Conservation (phyloP, 37 sponge, comb jelly and placozoan genomes). For the Amphimedon queenslandica region DNA sequence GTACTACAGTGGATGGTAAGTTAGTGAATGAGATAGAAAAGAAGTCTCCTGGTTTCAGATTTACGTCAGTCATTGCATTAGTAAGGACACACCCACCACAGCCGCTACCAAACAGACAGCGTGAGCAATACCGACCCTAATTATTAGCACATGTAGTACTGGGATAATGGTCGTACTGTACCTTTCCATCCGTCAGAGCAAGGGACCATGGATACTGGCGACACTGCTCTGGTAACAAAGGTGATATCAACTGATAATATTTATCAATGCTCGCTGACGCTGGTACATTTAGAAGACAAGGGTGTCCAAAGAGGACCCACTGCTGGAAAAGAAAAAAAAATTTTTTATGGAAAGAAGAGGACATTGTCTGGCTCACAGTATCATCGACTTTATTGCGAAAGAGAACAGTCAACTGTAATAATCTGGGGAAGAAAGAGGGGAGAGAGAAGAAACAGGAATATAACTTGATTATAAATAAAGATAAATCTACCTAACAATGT, state of each 20-base stretch:
- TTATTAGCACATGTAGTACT: too few species aligned
- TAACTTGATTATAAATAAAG: not conserved
- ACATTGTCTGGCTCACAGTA: not conserved
- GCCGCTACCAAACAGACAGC: constrained; percentile 35
- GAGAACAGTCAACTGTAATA: constrained; percentile 44
- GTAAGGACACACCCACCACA: constrained; percentile 53
- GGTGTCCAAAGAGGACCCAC: constrained; percentile 25
- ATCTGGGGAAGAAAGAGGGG: constrained; percentile 11
- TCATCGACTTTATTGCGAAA: constrained; percentile 13
- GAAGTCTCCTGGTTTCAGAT: constrained; percentile 62
- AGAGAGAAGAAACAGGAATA: not conserved
- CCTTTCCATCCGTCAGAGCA: constrained; percentile 35
- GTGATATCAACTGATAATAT: constrained; percentile 6
- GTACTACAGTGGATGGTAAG: not conserved
- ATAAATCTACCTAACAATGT: not conserved
- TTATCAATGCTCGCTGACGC: not conserved
- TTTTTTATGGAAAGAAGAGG: not conserved
- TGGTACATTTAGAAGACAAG: constrained; percentile 42
- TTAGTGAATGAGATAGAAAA: constrained; percentile 21
- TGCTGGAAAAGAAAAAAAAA: not conserved
- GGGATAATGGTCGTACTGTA: too few species aligned
- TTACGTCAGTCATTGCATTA: not conserved
- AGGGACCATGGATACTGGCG: constrained; percentile 6
- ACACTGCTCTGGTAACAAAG: constrained; percentile 2
- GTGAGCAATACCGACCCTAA: constrained; percentile 58